These are phyloP conservation scores for Lottia scabra DNA, from an alignment of 2,888 invertebrate genomes.

Conservation along the genomic window DNA sequence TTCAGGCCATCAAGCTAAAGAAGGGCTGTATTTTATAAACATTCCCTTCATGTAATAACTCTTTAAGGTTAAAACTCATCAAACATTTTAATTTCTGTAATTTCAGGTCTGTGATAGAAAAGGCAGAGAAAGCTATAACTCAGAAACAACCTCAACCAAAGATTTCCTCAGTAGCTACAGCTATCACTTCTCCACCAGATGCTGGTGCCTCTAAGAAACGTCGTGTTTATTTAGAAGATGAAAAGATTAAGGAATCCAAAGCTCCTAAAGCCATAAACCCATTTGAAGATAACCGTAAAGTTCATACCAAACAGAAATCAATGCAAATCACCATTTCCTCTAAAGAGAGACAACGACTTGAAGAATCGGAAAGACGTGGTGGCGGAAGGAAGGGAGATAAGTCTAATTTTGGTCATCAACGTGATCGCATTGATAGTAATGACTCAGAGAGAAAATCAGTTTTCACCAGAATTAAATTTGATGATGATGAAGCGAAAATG, in stretches of 20 bases:
- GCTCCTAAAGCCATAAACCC: constrained; percentile 1
- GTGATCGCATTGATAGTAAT: constrained; percentile 44
- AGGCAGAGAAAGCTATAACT: constrained; percentile 92
- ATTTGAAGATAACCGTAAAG: constrained; percentile 22
- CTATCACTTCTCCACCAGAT: constrained; percentile 33
- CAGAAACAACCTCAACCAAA: constrained; percentile 88
- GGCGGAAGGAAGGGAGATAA: constrained; percentile 56
- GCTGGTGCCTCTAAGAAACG: constrained; percentile 27
- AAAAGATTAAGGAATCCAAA: not conserved
- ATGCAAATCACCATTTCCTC: constrained; percentile 44
- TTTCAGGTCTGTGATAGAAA: constrained; percentile 78
- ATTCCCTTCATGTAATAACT: too few relatives aligned
- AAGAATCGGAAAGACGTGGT: constrained; percentile 35
- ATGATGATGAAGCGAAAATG: constrained; percentile 25
- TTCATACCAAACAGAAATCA: constrained; percentile 25
- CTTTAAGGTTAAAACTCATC: too few relatives aligned
- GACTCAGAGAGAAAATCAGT: constrained; percentile 23
- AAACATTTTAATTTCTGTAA: constrained; percentile 2
- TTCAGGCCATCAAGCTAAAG: too few relatives aligned
- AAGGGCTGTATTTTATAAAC: too few relatives aligned
- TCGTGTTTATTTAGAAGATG: constrained; percentile 34
- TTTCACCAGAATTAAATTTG: constrained; percentile 12
- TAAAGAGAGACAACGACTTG: constrained; percentile 31
- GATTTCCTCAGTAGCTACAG: constrained; percentile 71
- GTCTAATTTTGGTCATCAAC: constrained; percentile 58